These are phyloP conservation scores for Tridacna gigas DNA, from an alignment of 2,888 invertebrate species.

Conservation along the genomic window DNA sequence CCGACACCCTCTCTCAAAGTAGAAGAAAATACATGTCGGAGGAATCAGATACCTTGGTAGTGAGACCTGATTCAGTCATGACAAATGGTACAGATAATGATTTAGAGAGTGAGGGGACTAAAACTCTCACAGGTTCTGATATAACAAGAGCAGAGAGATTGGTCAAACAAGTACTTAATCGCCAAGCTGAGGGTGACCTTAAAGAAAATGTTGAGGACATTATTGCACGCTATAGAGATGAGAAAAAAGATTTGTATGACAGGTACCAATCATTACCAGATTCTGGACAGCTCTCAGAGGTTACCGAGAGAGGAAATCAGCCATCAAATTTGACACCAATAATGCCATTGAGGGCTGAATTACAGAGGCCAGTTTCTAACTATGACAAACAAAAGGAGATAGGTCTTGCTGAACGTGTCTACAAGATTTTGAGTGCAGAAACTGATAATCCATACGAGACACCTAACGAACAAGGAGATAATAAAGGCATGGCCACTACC, in stretches of 20 bases:
- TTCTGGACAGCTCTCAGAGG: background rate
- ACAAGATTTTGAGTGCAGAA: slow-evolving; percentile 58
- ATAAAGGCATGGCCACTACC: slow-evolving; percentile 71
- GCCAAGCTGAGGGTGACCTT: slow-evolving; percentile 58
- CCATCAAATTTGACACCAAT: background rate
- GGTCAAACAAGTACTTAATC: slow-evolving; percentile 58
- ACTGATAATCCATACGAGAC: slow-evolving; percentile 33
- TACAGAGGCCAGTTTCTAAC: background rate
- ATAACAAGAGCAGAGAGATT: slow-evolving; percentile 54
- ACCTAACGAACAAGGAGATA: slow-evolving; percentile 28
- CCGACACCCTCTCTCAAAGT: slow-evolving; percentile 50
- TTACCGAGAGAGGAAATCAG: background rate
- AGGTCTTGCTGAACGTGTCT: slow-evolving; percentile 59
- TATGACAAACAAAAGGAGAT: slow-evolving; percentile 15
- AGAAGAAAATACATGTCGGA: slow-evolving; percentile 31
- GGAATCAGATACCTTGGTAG: slow-evolving; percentile 45
- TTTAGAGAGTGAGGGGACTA: slow-evolving; percentile 45
- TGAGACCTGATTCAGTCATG: slow-evolving; percentile 55
- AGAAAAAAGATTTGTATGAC: slow-evolving; percentile 64
- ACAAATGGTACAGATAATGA: slow-evolving; percentile 50
- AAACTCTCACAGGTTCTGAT: slow-evolving; percentile 48
- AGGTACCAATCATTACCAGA: slow-evolving; percentile 53
- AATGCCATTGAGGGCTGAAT: background rate
- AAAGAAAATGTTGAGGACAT: slow-evolving; percentile 72
- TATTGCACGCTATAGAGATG: slow-evolving; percentile 71